Evolutionary conservation across 2,797 vertebrate genomes (phyloP).

Genomic region (Sarcophilus harrisii): DNA sequence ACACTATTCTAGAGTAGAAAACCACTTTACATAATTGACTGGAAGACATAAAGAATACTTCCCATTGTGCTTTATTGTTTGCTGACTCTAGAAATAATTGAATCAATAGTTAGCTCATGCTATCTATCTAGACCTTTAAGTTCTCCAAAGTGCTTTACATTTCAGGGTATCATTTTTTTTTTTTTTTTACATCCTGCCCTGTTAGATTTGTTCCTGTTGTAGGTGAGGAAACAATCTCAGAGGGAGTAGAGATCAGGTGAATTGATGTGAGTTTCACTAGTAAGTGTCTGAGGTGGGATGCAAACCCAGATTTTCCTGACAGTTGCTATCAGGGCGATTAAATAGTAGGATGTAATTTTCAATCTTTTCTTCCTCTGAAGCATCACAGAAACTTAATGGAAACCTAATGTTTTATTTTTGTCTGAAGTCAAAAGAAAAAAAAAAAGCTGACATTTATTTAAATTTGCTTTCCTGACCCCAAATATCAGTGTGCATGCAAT

Average conservation of each 20-base stretch:
- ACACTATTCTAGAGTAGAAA: not conserved
- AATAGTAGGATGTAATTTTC: constrained; percentile 25
- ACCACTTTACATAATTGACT: not conserved
- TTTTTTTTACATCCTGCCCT: not conserved
- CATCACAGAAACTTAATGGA: not conserved
- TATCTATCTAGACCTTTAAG: not conserved
- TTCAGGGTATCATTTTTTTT: not conserved
- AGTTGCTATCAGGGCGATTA: not conserved
- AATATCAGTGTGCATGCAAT: constrained; percentile 35
- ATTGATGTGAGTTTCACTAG: not conserved
- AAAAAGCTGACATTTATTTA: constrained; percentile 19
- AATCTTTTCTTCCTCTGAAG: not conserved
- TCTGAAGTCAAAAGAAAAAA: not conserved
- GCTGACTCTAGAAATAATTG: not conserved
- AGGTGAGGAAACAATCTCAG: not conserved
- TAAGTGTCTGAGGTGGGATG: not conserved
- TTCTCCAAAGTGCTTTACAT: not conserved
- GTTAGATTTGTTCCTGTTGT: not conserved
- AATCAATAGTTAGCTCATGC: not conserved
- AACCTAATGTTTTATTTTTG: not conserved
- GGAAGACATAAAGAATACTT: not conserved
- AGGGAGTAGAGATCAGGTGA: not conserved
- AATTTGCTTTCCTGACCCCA: constrained; percentile 13
- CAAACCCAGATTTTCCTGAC: not conserved
- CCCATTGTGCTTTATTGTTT: not conserved